Conservation (phyloP, 1,140 invertebrate species). For the Coelopa frigida region DNA sequence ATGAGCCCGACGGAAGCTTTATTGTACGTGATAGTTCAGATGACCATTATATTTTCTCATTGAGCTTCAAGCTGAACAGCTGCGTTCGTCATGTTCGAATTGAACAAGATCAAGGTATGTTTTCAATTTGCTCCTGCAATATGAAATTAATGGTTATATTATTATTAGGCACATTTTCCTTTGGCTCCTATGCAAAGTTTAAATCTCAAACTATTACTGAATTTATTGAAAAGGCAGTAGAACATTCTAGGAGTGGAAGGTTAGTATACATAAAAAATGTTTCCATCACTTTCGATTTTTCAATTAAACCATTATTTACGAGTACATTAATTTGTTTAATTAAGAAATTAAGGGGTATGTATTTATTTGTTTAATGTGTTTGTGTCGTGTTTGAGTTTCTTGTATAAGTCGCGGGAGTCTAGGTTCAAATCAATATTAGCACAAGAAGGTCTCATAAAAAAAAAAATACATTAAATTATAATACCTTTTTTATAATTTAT, state of each 20-base stretch:
- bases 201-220: constrained; percentile 88
- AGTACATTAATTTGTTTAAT: too few species aligned
- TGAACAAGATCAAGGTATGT: constrained; percentile 92
- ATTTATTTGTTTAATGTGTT: too few species aligned
- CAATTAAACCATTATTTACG: too few species aligned
- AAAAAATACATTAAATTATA: too few species aligned
- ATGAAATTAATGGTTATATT: not conserved
- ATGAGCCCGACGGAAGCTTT: constrained; percentile 92
- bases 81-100: constrained; percentile 91
- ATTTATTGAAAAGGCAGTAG: constrained; percentile 95
- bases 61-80: constrained; percentile 91
- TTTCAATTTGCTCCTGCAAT: not conserved
- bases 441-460: too few species aligned
- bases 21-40: constrained; percentile 96
- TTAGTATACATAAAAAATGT: constrained; percentile 7
- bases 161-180: constrained; percentile 66
- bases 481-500: too few species aligned
- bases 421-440: too few species aligned
- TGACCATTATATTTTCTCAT: constrained; percentile 94
- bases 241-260: constrained; percentile 87
- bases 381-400: too few species aligned
- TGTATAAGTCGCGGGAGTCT: too few species aligned
- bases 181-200: constrained; percentile 91
- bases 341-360: too few species aligned
- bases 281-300: not conserved